phyloP scores from a whole-genome alignment of 2,888 invertebrate species.

The Trichogramma evanescens region DNA sequence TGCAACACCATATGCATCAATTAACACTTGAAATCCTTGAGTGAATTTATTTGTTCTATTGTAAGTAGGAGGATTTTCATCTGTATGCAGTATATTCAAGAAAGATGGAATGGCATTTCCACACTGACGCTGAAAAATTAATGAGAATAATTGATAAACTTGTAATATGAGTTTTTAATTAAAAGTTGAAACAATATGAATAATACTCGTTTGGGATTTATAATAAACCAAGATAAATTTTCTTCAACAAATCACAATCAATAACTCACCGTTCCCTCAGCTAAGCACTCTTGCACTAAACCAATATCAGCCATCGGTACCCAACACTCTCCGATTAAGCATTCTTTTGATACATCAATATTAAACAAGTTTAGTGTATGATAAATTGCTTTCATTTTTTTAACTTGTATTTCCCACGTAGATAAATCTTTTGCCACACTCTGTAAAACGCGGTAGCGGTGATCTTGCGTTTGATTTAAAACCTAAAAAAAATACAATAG shows the following conservation, averaged over 20 bases:
- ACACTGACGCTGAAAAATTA: slow-evolving; percentile 43
- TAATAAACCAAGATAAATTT: neutral
- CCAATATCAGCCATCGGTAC: slow-evolving; percentile 71
- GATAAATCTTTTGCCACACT: slow-evolving; percentile 82
- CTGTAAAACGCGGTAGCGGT: slow-evolving; percentile 74
- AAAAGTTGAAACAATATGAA: too few relatives aligned
- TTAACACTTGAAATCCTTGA: slow-evolving; percentile 85
- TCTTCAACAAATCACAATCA: neutral
- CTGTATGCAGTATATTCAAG: slow-evolving; percentile 86
- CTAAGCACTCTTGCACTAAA: slow-evolving; percentile 74
- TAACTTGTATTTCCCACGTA: slow-evolving; percentile 79
- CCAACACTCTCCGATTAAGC: slow-evolving; percentile 90
- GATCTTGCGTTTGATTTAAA: slow-evolving; percentile 80
- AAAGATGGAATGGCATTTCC: slow-evolving; percentile 94
- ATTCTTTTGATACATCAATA: slow-evolving; percentile 97
- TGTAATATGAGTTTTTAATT: slow-evolving; percentile 45
- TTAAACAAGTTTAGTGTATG: slow-evolving; percentile 90
- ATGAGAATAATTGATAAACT: slow-evolving; percentile 37
- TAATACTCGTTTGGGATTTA: neutral
- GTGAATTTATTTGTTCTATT: slow-evolving; percentile 96
- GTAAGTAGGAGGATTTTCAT: slow-evolving; percentile 88
- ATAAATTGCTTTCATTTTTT: slow-evolving; percentile 90
- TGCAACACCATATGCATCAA: slow-evolving; percentile 94
- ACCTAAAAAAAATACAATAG: slow-evolving; percentile 52
- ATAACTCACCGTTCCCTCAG: slow-evolving; percentile 68